These are phyloP conservation scores for Mormoops blainvillei DNA, from an alignment of 2,113 vertebrate genomes.

Conservation along the genomic window DNA sequence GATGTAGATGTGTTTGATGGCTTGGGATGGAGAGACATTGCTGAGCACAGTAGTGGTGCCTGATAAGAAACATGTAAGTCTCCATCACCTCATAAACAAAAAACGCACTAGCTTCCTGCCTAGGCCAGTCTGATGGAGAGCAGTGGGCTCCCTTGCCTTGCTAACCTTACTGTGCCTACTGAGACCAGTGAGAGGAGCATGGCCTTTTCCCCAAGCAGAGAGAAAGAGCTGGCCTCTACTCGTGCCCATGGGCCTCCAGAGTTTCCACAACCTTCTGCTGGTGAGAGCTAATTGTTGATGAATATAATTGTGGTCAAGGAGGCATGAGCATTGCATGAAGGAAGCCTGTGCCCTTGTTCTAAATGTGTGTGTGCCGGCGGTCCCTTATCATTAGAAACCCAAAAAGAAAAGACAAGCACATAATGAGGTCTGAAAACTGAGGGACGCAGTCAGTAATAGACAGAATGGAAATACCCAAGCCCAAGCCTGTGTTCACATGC, in stretches of 20 bases:
- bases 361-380: accelerated
- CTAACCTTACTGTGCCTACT: neutral
- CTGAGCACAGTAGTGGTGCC: accelerated
- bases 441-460: neutral
- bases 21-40: neutral
- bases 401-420: neutral
- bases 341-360: neutral
- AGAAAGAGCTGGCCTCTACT: too few species aligned
- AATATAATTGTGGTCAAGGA: neutral
- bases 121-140: neutral
- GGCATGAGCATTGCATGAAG: accelerated
- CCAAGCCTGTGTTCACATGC: too few species aligned
- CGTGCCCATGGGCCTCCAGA: accelerated
- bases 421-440: neutral
- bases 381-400: neutral
- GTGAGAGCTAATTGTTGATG: neutral
- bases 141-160: neutral
- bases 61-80: neutral
- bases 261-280: too few species aligned
- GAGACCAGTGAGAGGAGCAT: neutral
- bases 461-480: neutral
- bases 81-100: neutral
- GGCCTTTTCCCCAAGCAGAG: neutral
- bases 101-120: neutral
- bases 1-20: neutral